Base-by-base conservation (phyloP, 1,140 invertebrate species). In the Drosophila pachea region DNA sequence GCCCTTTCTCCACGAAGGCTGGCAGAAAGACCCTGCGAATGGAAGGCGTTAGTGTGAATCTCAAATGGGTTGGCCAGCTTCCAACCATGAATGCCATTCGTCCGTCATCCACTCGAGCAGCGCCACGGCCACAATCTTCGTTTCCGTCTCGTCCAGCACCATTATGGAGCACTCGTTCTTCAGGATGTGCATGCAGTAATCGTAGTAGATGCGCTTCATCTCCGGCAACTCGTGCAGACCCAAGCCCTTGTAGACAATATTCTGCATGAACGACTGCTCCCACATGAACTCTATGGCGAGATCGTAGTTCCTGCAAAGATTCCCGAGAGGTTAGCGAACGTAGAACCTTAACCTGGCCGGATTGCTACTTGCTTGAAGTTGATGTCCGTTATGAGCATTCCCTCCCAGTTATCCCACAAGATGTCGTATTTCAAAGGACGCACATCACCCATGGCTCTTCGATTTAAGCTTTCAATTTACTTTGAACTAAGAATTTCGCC, bases 51-150 rank as follows among this genome's bases (percentile, higher is more conserved):
- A 38, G 16, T 22, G 22, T 22, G 22, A 22, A 7, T 11, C 5
- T 1, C 7, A 11, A 9, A 3, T 16, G 4, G 6, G 2, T 22
- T 52, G 33, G 72, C 75, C 79, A 84, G n/a, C 22, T 22, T 3
- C 22, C 22, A 22, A 22, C 22, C 22, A 22, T 22, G 79, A 84
- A 55, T 84, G 79, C 79, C 79, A 84, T 0, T 74, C 73, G 1
- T 86, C 81, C 4, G 79, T 84, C 81, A 86, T 86, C 79, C 79
- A 84, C 42, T 84, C 79, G 1, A 84, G 73, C 12, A 84, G 52
- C 1, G 52, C 81, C 11, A 84, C 79, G 7, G 81, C 79, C 0
- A 14, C 8, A 4, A 84, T 76, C 33, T 73, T 9, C 4, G 76
- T 84, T n/a, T 79, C 81, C 4, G 62, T 68, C 40, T 62, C 40